A percentile compares a stretch with the other conserved stretches of the same genome.
Evolutionary conservation across 2,113 vertebrate genomes (phyloP).

Genomic region (Canis aureus): DNA sequence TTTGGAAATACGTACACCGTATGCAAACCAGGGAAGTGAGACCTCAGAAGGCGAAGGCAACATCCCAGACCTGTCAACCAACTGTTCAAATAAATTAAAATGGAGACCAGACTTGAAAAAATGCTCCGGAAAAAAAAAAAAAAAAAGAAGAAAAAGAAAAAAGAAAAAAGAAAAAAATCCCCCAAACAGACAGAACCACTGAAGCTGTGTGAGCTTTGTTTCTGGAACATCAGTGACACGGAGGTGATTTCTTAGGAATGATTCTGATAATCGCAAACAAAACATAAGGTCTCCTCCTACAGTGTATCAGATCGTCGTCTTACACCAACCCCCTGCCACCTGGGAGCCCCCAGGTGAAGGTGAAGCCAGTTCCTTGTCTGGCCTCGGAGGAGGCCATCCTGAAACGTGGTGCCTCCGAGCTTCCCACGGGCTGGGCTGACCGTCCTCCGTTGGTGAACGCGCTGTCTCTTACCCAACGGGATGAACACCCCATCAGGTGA

Average conservation of each 20-base stretch:
- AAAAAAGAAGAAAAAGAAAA: too few species aligned
- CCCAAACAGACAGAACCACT: neutral
- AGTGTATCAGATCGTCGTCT: neutral
- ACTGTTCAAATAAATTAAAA: neutral
- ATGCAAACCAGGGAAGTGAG: neutral
- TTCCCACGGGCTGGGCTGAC: neutral
- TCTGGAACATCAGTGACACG: neutral
- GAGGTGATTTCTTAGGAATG: neutral
- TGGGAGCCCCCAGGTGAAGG: neutral
- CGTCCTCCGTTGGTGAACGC: neutral
- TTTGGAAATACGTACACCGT: neutral
- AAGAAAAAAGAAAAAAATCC: neutral
- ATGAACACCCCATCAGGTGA: neutral
- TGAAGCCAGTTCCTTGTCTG: neutral
- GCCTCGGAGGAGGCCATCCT: neutral
- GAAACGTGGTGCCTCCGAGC: neutral
- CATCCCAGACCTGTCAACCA: neutral
- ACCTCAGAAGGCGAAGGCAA: neutral
- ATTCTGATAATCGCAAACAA: neutral
- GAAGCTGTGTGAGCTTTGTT: neutral
- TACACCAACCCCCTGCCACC: neutral
- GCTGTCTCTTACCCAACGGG: neutral
- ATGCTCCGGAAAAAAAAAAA: neutral
- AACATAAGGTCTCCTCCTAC: neutral
- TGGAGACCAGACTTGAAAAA: neutral